phyloP scores from a whole-genome alignment of 2,888 invertebrate genomes.

The Parapristionchus giblindavisi region DNA sequence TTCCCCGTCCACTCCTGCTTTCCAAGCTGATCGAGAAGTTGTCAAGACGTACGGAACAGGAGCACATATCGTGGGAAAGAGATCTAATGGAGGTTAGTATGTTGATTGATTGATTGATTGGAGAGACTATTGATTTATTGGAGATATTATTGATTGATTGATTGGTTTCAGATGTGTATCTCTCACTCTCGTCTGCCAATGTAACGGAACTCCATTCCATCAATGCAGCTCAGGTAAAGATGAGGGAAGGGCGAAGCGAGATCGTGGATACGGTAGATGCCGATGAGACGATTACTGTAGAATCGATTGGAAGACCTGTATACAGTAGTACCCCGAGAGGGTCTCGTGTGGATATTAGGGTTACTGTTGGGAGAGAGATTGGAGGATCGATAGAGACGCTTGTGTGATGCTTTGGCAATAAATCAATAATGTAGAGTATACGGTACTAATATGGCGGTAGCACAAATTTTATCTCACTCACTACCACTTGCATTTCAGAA shows the following conservation, averaged over 20 bases:
- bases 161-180: constrained; percentile 14
- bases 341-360: constrained; percentile 4
- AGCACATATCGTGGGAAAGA: constrained; percentile 22
- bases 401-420: background rate
- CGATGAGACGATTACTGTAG: constrained; percentile 11
- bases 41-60: constrained; percentile 28
- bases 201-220: constrained; percentile 35
- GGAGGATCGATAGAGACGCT: constrained; percentile 19
- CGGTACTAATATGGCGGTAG: background rate
- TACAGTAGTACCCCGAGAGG: constrained; percentile 17
- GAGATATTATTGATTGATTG: background rate
- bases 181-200: constrained; percentile 13
- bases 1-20: constrained; percentile 15
- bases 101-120: background rate
- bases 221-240: constrained; percentile 37
- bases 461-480: background rate
- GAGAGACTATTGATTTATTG: background rate
- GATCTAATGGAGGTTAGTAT: constrained; percentile 30
- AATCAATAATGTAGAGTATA: background rate
- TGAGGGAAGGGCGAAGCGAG: constrained; percentile 1
- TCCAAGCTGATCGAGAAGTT: constrained; percentile 11
- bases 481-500: constrained; percentile 29
- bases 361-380: constrained; percentile 17
- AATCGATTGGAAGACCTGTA: constrained; percentile 10
- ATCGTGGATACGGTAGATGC: too few species aligned